Evolutionary conservation across 1,140 invertebrate species (phyloP), one percentile per base, ranked within the genome.

Genomic region (Augochlora pura): DNA sequence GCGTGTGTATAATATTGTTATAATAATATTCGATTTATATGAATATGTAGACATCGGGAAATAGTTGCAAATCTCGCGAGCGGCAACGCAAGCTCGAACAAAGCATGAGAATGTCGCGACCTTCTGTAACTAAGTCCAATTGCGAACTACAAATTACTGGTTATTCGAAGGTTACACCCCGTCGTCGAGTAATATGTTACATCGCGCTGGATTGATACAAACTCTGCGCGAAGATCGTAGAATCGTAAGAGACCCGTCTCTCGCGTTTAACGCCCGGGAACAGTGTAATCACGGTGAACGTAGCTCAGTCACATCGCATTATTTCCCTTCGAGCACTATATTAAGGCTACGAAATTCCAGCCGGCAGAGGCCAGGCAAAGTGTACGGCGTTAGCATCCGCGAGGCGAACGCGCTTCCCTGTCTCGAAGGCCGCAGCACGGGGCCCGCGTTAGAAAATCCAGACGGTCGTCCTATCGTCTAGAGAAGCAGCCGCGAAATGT

Each of bases 401-500:
- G 21, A 21, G 46, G 16, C n/a, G 23, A 23, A 16, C 0, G 52
- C 54, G 39, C 57, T 52, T 57, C 39, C 32, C 32, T 32, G 32
- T 4, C 32, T 32, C 32, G 32, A 4, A 32, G 32, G 1, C 32
- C 32, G 32, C 1, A 32, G 32, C 32, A 32, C 32, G 32, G 32
- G 4, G 32, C 32, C 27, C 63, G 69, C 52, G n/a, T 57, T 64
- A 54, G 69, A 54, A 60, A 72, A 73, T 57, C 38, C 65, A 78
- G 63, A 64, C 38, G 65, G 65, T 63, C 64, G 77, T 32, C 46
- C 60, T 70, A 70, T 70, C 66, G 75, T 70, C 59, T 60, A n/a
- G 49, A 72, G 81, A 71, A 67, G 66, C 67, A 57, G 39, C 69
- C 59, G 60, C 77, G 71, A 84, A 84, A 73, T 71, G 80, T 85